Conservation (phyloP, 35 echinoderm and acorn worm genomes). For the Anneissia japonica region DNA sequence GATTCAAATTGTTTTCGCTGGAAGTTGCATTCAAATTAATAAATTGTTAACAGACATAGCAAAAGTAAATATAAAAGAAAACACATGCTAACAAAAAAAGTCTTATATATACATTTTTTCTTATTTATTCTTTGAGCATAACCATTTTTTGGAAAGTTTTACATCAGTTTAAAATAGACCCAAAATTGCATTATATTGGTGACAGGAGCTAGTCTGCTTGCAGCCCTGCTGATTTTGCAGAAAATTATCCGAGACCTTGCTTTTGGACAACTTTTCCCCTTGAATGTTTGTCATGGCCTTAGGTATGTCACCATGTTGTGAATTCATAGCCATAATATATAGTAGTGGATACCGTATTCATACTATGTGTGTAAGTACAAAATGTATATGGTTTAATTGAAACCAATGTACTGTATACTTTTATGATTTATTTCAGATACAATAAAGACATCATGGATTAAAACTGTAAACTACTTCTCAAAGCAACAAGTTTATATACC, state of each 20-base stretch:
- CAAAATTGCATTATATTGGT: background rate
- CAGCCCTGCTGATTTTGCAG: background rate
- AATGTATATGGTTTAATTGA: no score
- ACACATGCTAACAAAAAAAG: no score
- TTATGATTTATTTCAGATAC: no score
- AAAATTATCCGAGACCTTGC: background rate
- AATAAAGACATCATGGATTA: no score
- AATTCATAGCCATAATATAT: background rate
- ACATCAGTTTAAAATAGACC: background rate
- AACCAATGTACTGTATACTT: no score
- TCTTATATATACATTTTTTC: no score
- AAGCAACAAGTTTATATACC: background rate
- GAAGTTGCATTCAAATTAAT: no score
- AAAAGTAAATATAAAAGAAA: no score
- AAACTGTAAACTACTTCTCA: no score
- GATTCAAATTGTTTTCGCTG: no score
- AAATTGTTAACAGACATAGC: no score
- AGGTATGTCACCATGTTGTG: background rate
- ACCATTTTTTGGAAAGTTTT: background rate
- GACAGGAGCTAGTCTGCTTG: background rate
- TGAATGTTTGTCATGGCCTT: background rate
- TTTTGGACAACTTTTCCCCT: no score
- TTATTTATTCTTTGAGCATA: background rate
- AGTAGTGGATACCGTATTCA: background rate
- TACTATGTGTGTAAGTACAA: background rate